phyloP scores from a whole-genome alignment of 2,797 vertebrate genomes.

The Hybognathus amarus region DNA sequence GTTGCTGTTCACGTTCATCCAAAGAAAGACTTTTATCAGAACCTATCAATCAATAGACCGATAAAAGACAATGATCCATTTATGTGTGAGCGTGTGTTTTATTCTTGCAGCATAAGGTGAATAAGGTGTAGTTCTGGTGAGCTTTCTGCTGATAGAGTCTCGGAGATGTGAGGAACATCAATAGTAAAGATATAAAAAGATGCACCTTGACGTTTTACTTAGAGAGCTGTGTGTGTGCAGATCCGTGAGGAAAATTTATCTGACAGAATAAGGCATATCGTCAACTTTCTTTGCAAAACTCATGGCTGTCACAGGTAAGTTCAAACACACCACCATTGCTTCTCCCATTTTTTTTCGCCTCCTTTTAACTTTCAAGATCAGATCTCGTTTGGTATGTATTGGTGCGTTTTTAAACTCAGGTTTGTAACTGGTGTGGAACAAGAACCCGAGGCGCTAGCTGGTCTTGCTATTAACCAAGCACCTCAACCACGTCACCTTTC shows the following conservation, averaged over 20 bases:
- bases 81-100: neutral
- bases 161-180: constrained; percentile 80
- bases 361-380: constrained; percentile 75
- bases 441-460: constrained; percentile 16
- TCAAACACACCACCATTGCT: constrained; percentile 74
- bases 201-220: constrained; percentile 76
- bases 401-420: constrained; percentile 8
- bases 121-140: constrained; percentile 63
- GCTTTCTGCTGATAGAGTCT: constrained; percentile 75
- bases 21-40: constrained; percentile 52
- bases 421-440: constrained; percentile 26
- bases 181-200: constrained; percentile 79
- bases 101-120: constrained; percentile 19
- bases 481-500: neutral
- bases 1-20: constrained; percentile 45
- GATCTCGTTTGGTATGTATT: constrained; percentile 58
- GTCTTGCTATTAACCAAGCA: constrained; percentile 13
- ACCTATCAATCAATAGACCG: constrained; percentile 61
- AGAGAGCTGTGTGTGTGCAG: constrained; percentile 70
- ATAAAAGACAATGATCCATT: constrained; percentile 48
- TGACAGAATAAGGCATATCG: constrained; percentile 71
- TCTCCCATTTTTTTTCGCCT: constrained; percentile 59
- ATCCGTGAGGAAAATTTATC: constrained; percentile 72
- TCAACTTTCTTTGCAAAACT: constrained; percentile 66
- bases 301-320: constrained; percentile 74